Conservation (phyloP, 2,113 vertebrate species). For the Pteropus alecto region DNA sequence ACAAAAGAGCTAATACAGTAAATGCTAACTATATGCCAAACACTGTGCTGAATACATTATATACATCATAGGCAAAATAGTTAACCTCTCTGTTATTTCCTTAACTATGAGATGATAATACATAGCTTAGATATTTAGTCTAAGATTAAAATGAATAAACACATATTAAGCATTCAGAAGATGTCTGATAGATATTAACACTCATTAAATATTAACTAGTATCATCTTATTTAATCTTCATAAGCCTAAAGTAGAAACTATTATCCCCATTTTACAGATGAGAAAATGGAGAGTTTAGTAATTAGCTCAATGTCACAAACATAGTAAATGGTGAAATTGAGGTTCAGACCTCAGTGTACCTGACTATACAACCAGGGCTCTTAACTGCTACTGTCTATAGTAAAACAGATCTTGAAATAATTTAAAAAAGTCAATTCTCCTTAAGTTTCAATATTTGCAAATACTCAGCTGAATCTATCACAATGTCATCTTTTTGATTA, state of each 20-base stretch:
- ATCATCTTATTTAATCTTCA: constrained; percentile 11
- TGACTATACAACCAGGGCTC: background rate
- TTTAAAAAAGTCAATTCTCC: background rate
- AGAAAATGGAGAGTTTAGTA: constrained; percentile 19
- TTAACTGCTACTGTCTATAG: background rate
- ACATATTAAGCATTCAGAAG: constrained; percentile 15
- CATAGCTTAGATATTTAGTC: background rate
- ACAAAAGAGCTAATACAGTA: constrained; percentile 28
- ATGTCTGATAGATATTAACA: background rate
- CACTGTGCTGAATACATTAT: background rate
- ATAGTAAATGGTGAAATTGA: background rate
- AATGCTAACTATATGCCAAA: background rate
- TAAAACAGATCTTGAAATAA: background rate
- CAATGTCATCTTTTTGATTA: background rate
- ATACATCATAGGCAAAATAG: constrained; percentile 1
- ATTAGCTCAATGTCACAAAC: constrained; percentile 26
- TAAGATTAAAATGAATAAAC: constrained; percentile 46
- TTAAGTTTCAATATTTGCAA: background rate
- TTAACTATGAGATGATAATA: background rate
- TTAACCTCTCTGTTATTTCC: background rate
- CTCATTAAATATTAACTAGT: background rate
- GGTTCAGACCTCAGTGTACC: background rate
- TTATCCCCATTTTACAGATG: background rate
- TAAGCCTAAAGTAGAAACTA: background rate
- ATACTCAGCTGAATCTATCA: background rate